Evolutionary conservation across 2,797 vertebrate genomes (phyloP), one percentile per base, ranked within the genome.

Genomic region (Melanotaenia boesemani): DNA sequence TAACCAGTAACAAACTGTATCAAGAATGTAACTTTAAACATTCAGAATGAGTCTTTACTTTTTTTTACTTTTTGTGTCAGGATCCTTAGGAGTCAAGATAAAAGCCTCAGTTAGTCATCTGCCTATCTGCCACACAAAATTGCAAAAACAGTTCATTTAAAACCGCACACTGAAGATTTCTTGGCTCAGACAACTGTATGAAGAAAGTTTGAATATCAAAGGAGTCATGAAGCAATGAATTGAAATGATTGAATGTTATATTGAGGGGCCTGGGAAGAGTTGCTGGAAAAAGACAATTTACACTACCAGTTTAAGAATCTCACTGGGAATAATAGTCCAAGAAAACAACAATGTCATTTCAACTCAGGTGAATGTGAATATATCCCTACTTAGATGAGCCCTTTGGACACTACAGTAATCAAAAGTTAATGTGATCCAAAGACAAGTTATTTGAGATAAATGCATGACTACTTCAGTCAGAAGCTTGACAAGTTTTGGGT

Each of bases 311-410:
- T 20, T 63, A 11, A 63, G 20, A 60, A 62, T 60, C 22, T 69
- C 72, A 41, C 75, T 41, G 50, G 66, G 57, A 64, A 46, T 56
- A 63, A 32, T 56, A 66, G 36, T 77, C 16, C 62, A 34, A 10
- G 41, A 72, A 77, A 67, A 68, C 46, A 56, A 20, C 83, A 74
- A 91, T 69, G 74, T 90, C 79, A 91, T 67, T 57, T 54, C 28
- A 78, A 62, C 65, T 88, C 86, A 90, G 88, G 81, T 89, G 87
- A 86, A 44, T 56, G 63, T 81, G 62, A 66, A 61, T 50, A 44
- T 80, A 71, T 75, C 64, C 64, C 52, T 32, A 66, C 39, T 48
- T 60, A 55, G 48, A 63, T 36, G 48, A 50, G 55, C 59, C 72
- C 57, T 66, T 60, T 70, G 46, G 44, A 34, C 44, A 44, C 26